phyloP scores from a whole-genome alignment of 2,888 invertebrate species.

The Saturnia pavonia region DNA sequence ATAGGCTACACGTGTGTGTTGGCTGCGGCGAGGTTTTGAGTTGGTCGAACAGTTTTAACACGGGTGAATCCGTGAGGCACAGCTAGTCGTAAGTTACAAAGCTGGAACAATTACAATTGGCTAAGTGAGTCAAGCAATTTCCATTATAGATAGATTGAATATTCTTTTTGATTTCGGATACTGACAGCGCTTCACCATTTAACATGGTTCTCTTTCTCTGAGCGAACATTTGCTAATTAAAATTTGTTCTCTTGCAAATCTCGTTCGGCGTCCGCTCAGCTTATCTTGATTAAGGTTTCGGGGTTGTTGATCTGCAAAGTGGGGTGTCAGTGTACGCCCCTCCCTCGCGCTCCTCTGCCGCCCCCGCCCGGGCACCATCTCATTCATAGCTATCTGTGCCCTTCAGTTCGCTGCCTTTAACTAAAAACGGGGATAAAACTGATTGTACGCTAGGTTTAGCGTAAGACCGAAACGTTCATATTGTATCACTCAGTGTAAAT shows the following conservation, averaged over 20 bases:
- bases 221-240: conserved; percentile 54
- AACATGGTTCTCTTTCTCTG: conserved; percentile 23
- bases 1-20: no score
- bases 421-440: conserved; percentile 57
- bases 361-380: conserved; percentile 54
- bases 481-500: not conserved
- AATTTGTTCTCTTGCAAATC: conserved; percentile 54
- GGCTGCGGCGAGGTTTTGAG: not conserved
- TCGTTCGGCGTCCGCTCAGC: conserved; percentile 50
- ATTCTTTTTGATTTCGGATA: conserved; percentile 1
- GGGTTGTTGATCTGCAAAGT: conserved; percentile 74
- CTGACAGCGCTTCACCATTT: not conserved
- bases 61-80: not conserved
- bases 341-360: conserved; percentile 30
- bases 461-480: not conserved
- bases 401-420: conserved; percentile 70
- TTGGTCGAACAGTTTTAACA: not conserved
- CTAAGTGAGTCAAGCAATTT: not conserved
- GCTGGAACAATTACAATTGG: not conserved
- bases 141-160: not conserved
- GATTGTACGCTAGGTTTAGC: conserved; percentile 46
- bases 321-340: conserved; percentile 46
- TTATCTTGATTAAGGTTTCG: conserved; percentile 72
- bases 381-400: conserved; percentile 66
- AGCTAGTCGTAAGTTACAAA: not conserved